Conservation (phyloP, 2,888 invertebrate genomes). For the Rotaria socialis region DNA sequence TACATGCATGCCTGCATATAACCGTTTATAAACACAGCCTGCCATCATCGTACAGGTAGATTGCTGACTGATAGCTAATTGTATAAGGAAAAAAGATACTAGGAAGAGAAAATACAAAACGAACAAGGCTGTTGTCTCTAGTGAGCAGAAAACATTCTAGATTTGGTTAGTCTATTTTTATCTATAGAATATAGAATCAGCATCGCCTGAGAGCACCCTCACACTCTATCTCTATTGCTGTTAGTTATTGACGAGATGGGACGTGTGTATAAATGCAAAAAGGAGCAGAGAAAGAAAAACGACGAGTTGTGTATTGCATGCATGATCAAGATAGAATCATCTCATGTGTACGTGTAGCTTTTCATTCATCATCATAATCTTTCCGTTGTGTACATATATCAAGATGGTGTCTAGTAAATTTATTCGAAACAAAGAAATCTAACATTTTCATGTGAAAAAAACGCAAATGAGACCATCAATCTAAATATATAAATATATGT, state of each 20-base stretch:
- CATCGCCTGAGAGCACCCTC: conserved; percentile 25
- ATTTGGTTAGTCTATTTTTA: conserved; percentile 16
- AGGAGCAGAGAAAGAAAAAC: not conserved
- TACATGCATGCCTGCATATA: not conserved
- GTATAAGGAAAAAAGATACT: too few species aligned
- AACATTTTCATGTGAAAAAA: conserved; percentile 9
- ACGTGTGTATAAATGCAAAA: not conserved
- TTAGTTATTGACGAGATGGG: conserved; percentile 1
- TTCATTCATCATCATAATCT: conserved; percentile 23
- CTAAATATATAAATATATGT: not conserved
- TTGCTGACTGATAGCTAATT: not conserved
- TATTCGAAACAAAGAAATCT: conserved; percentile 12
- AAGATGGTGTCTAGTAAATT: conserved; percentile 12
- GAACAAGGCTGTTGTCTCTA: not conserved
- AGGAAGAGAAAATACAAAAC: not conserved
- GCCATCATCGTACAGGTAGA: not conserved
- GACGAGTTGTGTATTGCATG: not conserved
- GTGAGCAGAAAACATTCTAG: not conserved
- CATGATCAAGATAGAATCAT: conserved; percentile 1
- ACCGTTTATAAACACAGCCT: not conserved
- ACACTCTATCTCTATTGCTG: conserved; percentile 7
- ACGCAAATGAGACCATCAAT: not conserved
- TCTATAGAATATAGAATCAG: conserved; percentile 22
- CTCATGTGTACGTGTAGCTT: conserved; percentile 3
- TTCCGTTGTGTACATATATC: not conserved